phyloP scores from a whole-genome alignment of 2,888 invertebrate genomes.

The Apodemia zela region DNA sequence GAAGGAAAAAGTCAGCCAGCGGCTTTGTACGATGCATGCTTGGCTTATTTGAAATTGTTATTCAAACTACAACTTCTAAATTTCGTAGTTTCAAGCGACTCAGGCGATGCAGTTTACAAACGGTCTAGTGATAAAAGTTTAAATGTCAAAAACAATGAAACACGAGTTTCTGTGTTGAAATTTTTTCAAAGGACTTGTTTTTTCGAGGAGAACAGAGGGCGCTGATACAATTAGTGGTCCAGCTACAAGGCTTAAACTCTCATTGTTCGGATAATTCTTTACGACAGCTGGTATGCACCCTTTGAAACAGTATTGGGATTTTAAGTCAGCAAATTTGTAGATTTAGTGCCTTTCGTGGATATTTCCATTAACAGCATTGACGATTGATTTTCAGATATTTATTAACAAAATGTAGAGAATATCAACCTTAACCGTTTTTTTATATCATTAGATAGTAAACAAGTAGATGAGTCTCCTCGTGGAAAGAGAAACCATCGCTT shows the following conservation, averaged over 20 bases:
- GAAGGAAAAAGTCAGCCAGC: background rate
- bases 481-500: too few species aligned
- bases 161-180: background rate
- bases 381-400: too few species aligned
- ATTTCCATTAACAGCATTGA: too few species aligned
- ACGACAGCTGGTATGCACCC: background rate
- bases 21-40: background rate
- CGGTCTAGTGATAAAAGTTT: constrained; percentile 7
- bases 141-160: constrained; percentile 4
- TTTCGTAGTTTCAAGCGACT: constrained; percentile 1
- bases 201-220: background rate
- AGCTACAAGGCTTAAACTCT: background rate
- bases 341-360: too few species aligned
- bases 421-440: too few species aligned
- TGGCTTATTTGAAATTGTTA: constrained; percentile 3
- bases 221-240: background rate
- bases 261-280: background rate
- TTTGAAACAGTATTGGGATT: background rate
- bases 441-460: too few species aligned
- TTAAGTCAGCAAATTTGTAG: background rate
- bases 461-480: too few species aligned
- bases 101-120: constrained; percentile 3
- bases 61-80: background rate
- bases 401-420: too few species aligned
- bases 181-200: background rate